These are phyloP conservation scores for Achatina immaculata DNA, from an alignment of 1,140 invertebrate genomes.

Conservation along the genomic window DNA sequence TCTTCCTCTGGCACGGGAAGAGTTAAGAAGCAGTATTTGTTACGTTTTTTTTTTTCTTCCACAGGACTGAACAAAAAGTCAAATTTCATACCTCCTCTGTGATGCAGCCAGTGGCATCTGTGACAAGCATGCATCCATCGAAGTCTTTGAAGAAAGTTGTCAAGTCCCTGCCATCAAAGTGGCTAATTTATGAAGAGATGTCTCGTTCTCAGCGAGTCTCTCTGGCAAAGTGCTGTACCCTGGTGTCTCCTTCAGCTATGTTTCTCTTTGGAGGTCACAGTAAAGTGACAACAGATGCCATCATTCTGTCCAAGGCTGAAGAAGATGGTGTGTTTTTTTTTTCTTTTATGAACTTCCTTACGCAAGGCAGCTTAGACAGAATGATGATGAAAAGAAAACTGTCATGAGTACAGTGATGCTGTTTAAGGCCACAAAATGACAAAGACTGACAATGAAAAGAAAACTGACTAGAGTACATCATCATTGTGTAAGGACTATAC, in stretches of 20 bases:
- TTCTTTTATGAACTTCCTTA: neutral
- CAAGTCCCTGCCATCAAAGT: conserved; percentile 80
- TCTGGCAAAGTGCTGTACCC: conserved; percentile 79
- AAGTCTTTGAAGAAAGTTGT: conserved; percentile 69
- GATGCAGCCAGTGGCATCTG: conserved; percentile 71
- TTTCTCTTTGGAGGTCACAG: conserved; percentile 83
- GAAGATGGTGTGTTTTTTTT: conserved; percentile 29
- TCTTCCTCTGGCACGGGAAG: too few relatives aligned
- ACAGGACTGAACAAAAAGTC: conserved; percentile 81
- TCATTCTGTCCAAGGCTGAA: conserved; percentile 67
- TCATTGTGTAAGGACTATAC: too few relatives aligned
- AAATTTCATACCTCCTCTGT: conserved; percentile 83
- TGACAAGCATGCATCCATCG: conserved; percentile 51
- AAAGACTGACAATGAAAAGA: too few relatives aligned
- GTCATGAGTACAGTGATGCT: too few relatives aligned
- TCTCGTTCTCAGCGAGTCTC: conserved; percentile 73
- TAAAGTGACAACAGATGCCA: conserved; percentile 77
- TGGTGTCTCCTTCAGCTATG: conserved; percentile 84
- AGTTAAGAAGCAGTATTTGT: too few relatives aligned
- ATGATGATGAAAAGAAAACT: neutral
- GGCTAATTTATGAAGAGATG: conserved; percentile 89
- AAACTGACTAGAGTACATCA: too few relatives aligned
- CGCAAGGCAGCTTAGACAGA: neutral
- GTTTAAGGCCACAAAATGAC: too few relatives aligned
- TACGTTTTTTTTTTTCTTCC: neutral